phyloP scores from a whole-genome alignment of 2,797 vertebrate genomes.

The Etheostoma nigrum region DNA sequence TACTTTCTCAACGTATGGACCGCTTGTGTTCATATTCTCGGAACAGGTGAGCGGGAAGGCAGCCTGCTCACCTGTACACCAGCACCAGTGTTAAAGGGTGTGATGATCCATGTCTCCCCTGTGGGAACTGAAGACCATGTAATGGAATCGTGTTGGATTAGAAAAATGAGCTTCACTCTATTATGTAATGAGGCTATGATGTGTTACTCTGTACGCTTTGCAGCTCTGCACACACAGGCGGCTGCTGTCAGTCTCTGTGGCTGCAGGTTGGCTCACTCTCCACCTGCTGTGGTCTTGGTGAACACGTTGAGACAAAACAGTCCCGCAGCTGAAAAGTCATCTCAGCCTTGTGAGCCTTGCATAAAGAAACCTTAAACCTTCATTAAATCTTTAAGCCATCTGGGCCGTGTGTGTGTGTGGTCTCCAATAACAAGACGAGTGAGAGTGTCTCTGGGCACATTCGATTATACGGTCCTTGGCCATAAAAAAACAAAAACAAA shows the following conservation, averaged over 20 bases:
- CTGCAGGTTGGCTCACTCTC: constrained; percentile 2
- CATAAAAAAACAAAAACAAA: constrained; percentile 4
- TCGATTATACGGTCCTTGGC: constrained; percentile 36
- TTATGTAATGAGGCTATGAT: constrained; percentile 64
- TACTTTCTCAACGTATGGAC: too few species aligned
- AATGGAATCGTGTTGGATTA: constrained; percentile 69
- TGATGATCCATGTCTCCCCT: constrained; percentile 29
- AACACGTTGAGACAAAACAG: neutral
- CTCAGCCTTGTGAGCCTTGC: constrained; percentile 30
- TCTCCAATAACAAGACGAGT: constrained; percentile 71
- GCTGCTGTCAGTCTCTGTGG: neutral
- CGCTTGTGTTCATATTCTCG: neutral
- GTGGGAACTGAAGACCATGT: constrained; percentile 60
- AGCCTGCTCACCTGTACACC: neutral
- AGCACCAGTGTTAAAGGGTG: neutral
- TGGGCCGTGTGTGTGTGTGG: constrained; percentile 50
- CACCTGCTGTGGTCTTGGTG: constrained; percentile 2
- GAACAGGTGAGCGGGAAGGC: neutral
- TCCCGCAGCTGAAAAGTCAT: constrained; percentile 11
- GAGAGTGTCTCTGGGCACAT: constrained; percentile 75
- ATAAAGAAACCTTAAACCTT: constrained; percentile 79
- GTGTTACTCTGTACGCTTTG: constrained; percentile 12
- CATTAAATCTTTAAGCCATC: constrained; percentile 86
- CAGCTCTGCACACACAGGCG: constrained; percentile 5
- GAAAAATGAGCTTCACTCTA: constrained; percentile 77